Evolutionary conservation across 2,113 vertebrate species (phyloP), one percentile per base, ranked within the genome.

Genomic region (Trematomus loennbergii): DNA sequence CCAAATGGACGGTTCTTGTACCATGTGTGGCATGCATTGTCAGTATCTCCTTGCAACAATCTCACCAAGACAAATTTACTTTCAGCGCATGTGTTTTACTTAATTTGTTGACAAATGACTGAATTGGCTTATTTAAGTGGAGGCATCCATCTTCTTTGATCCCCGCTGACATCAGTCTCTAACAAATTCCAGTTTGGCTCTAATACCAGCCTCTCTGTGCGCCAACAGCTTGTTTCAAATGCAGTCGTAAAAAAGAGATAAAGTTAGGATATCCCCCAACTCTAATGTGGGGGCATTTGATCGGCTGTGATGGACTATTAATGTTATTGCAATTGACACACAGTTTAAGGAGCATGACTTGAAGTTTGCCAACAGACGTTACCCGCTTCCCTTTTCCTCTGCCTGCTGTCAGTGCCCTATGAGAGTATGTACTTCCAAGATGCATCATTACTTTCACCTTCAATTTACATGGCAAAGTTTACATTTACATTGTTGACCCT

Each of bases 221-320:
- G 62, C 61, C 72, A 86, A 45, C 46, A 58, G 16, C 62, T 64
- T 75, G 40, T 60, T 81, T 89, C 33, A 81, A 81, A 83, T 86
- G 43, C 75, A 87, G 66, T 76, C 79, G 72, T 76, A 64, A 85
- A 91, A 40, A 84, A 78, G 68, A 84, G 46, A 68, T 74, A 58
- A 72, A 66, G 16, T 17, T 46, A 17, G 53, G 58, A 63, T 73
- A 72, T 70, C 55, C 54, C 40, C 54, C n/a, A 61, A 33, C 67
- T 81, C 50, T 77, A 53, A 64, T 57, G 59, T 53, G 33, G 9
- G 66, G 69, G 29, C 60, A 81, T 78, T 80, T 75, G 64, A 84
- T 71, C 82, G 59, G 46, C 70, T 77, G 68, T 63, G 50, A 83
- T 59, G 16, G 63, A 53, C 45, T 75, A 64, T 87, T 88, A 83